Conservation (phyloP, 2,113 vertebrate genomes). For the Emberiza fucata region DNA sequence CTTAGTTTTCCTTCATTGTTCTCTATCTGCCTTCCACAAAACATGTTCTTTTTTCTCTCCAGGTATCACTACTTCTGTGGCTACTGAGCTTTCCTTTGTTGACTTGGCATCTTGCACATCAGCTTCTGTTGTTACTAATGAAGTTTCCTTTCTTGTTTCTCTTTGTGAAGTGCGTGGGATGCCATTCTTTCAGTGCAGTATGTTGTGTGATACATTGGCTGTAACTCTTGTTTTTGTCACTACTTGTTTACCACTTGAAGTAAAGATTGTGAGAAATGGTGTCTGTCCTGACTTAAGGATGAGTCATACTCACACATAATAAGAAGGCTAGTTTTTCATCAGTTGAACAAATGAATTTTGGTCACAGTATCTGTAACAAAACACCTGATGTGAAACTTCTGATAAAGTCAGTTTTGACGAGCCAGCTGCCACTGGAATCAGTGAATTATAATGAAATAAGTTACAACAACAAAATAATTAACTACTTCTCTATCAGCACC, state of each 20-base stretch:
- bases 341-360: conserved; percentile 5
- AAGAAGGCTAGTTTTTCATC: not conserved
- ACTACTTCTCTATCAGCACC: not conserved
- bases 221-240: not conserved
- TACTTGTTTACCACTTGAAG: conserved; percentile 4
- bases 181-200: not conserved
- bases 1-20: not conserved
- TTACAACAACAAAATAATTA: not conserved
- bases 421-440: not conserved
- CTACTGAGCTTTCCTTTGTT: not conserved
- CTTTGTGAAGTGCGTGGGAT: not conserved
- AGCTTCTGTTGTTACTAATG: not conserved
- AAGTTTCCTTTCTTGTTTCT: conserved; percentile 1
- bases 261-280: not conserved
- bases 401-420: not conserved
- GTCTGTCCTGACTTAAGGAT: not conserved
- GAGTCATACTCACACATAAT: not conserved
- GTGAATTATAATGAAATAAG: not conserved
- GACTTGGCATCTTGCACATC: not conserved
- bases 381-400: not conserved
- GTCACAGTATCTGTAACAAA: not conserved
- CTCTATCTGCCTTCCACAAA: not conserved
- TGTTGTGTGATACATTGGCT: not conserved
- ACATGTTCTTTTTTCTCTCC: not conserved
- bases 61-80: not conserved